Evolutionary conservation across 1,140 invertebrate genomes (phyloP), one percentile per base, ranked within the genome.

Genomic region (Orius laevigatus): DNA sequence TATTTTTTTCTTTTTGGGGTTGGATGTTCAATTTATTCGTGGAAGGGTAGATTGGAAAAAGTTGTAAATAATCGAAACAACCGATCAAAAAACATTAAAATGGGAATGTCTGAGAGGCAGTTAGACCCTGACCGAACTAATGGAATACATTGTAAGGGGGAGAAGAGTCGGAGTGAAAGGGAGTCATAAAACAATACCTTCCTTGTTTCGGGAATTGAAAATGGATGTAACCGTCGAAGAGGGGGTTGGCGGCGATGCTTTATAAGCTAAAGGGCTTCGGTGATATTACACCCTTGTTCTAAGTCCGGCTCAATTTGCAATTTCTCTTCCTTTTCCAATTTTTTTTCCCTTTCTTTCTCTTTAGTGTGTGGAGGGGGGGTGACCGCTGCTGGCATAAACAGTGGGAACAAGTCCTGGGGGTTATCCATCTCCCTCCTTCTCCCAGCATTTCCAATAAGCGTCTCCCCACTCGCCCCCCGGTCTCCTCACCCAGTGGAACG

Each of bases 391-490:
- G 43, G 43, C 43, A 45, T 45, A 45, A 45, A 45, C 43, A 45
- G 40, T 16, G 41, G 32, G 25, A 44, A 36, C 48, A 42, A 50
- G 48, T 41, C 48, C 41, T 41, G 33, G 41, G 34, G 43, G 40
- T 42, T 42, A 33, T 50, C 40, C 41, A 50, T 50, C 41, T 42
- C 48, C 48, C 41, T 42, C 48, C 40, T 40, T 44, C 20, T 31
- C 32, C 31, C 48, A 44, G 48, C 48, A 43, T 43, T 50, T 43
- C 41, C 41, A 50, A 50, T 50, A 43, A 50, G 41, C 48, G 41
- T 41, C 18, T 40, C 40, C 34, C 25, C 41, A 31, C 32, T 16
- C 25, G 19, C 31, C 20, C 19, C n/a, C 42, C 42, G 12, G 20
- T n/a, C 40, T 10, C 18, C 48, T 18, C 2, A 12, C 32, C 15